Conservation (phyloP, 2,113 vertebrate genomes). For the Thryonomys swinderianus region DNA sequence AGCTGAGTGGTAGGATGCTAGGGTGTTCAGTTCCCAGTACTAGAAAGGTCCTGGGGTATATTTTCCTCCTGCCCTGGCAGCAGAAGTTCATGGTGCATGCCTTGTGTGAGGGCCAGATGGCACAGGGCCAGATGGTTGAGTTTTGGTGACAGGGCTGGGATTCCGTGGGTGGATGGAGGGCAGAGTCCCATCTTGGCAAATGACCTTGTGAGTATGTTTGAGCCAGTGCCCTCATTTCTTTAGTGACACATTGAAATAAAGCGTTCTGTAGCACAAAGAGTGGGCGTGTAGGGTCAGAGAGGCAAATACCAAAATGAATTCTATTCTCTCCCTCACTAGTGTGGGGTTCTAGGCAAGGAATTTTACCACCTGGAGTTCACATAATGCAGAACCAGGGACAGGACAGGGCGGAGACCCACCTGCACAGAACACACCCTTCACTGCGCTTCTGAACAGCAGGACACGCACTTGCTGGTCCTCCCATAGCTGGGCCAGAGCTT, state of each 20-base stretch:
- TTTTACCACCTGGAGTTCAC: not conserved
- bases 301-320: not conserved
- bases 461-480: slow-evolving; percentile 88
- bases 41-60: not conserved
- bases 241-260: not conserved
- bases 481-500: slow-evolving; percentile 87
- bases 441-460: slow-evolving; percentile 93
- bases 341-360: not conserved
- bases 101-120: not conserved
- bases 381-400: not conserved
- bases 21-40: not conserved
- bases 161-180: not conserved
- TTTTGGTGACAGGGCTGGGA: not conserved
- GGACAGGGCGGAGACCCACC: slow-evolving; percentile 84
- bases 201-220: not conserved
- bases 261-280: not conserved
- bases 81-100: not conserved
- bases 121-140: not conserved
- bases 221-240: not conserved
- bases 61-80: not conserved
- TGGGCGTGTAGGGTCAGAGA: not conserved
- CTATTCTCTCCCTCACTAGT: not conserved
- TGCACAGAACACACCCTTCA: slow-evolving; percentile 96
- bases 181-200: not conserved
- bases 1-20: not conserved